These are phyloP conservation scores for Parthenolecanium corni DNA, from an alignment of 2,888 invertebrate species.

Conservation along the genomic window DNA sequence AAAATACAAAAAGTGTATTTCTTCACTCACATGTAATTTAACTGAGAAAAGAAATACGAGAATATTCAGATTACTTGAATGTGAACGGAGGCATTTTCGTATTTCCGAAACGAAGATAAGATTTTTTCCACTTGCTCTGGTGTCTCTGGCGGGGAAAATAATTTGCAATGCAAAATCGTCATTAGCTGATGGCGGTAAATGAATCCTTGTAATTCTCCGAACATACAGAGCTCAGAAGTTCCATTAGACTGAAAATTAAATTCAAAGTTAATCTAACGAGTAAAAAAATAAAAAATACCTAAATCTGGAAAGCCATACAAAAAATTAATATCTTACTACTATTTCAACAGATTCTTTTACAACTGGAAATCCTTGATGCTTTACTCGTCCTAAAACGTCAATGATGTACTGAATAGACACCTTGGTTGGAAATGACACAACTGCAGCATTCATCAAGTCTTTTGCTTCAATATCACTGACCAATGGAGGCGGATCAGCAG, in stretches of 20 bases:
- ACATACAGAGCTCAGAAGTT: background rate
- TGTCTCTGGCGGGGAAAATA: conserved; percentile 38
- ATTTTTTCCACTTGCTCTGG: conserved; percentile 34
- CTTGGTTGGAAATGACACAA: conserved; percentile 34
- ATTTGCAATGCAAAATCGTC: conserved; percentile 44
- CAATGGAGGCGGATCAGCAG: conserved; percentile 35
- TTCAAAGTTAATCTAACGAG: too few relatives aligned
- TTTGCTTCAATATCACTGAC: conserved; percentile 35
- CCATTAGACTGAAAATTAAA: background rate
- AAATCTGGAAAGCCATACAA: too few relatives aligned
- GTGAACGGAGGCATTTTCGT: background rate
- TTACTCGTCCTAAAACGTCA: conserved; percentile 34
- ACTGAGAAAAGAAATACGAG: background rate
- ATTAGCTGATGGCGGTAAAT: conserved; percentile 50
- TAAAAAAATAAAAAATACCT: too few relatives aligned
- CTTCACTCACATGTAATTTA: too few relatives aligned
- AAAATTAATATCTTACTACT: too few relatives aligned
- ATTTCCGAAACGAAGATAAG: conserved; percentile 34
- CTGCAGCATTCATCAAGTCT: conserved; percentile 35
- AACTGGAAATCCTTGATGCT: conserved; percentile 35
- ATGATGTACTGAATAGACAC: conserved; percentile 34
- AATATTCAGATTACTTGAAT: background rate
- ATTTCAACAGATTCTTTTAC: conserved; percentile 32
- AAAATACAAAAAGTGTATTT: background rate
- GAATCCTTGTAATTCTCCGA: conserved; percentile 36